A percentile compares a stretch with the other conserved stretches of the same genome.
phyloP scores from a whole-genome alignment of 2,888 invertebrate species.

The Drosophila heteroneura region DNA sequence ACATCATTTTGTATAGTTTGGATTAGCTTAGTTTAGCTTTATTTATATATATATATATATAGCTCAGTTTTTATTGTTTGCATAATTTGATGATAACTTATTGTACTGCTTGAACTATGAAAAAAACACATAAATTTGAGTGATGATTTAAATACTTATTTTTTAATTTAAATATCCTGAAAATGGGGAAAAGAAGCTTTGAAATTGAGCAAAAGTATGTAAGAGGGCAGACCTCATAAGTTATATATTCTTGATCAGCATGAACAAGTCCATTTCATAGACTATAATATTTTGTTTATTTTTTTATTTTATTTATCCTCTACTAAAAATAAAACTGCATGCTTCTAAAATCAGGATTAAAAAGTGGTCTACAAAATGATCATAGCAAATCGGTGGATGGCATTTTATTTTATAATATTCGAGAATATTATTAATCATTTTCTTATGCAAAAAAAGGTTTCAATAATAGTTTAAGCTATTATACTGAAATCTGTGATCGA shows the following conservation, averaged over 20 bases:
- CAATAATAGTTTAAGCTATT: neutral
- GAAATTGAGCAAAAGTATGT: neutral
- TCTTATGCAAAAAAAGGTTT: neutral
- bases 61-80: neutral
- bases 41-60: neutral
- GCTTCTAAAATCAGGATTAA: neutral
- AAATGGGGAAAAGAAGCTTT: neutral
- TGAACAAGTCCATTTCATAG: neutral
- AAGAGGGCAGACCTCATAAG: neutral
- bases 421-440: neutral
- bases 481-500: neutral
- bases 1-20: slow-evolving; percentile 1
- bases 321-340: no score
- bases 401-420: neutral
- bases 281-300: neutral
- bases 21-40: neutral
- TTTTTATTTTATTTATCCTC: neutral
- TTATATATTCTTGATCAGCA: neutral
- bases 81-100: neutral
- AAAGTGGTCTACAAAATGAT: neutral
- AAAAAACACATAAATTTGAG: neutral
- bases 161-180: neutral
- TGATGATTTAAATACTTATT: neutral
- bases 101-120: neutral
- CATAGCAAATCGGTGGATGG: neutral